Evolutionary conservation across 2,113 vertebrate species (phyloP), one percentile per base, ranked within the genome.

Genomic region (Esox niger): DNA sequence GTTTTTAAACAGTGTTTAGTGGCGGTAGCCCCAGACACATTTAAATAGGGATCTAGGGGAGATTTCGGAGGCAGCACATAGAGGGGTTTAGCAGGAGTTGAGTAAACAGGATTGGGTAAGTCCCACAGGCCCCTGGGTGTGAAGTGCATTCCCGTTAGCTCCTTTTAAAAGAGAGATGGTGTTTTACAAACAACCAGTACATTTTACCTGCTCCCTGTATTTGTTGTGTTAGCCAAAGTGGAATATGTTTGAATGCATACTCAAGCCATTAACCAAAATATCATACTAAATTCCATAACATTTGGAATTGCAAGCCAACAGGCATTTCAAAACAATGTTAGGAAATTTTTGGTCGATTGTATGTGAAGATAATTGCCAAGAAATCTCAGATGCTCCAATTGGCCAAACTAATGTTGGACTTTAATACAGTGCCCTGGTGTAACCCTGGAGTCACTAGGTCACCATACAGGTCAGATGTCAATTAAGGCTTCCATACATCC

Each of bases 381-480:
- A 64, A 56, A 35, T 57, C 79, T 49, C 60, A 62, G 35, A 66
- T 33, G 43, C 54, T 17, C 68, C 64, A 62, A 63, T 68, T 62
- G 76, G 61, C 55, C 57, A 76, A 75, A 77, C 38, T 58, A 56
- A 68, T 64, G 32, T 47, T 0, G 64, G 73, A 65, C 64, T 73
- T 69, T 79, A 72, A 75, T 77, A 65, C 38, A 27, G 57, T 83
- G 74, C 76, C 86, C 68, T 58, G 15, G 30, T 33, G 73, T 80
- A 82, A 86, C 85, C 88, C 66, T 60, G 5, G 27, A 78, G 84
- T 88, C 86, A 84, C 30, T 27, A 68, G 90, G 87, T 92, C 86
- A 85, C 77, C 52, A 21, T 80, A 73, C 70, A 74, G 68, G 82
- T 89, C 89, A 88, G 84, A 64, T 90, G 90, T 91, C 88, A 91